These are phyloP conservation scores for Hemibagrus guttatus DNA, from an alignment of 2,797 vertebrate species.

Conservation along the genomic window DNA sequence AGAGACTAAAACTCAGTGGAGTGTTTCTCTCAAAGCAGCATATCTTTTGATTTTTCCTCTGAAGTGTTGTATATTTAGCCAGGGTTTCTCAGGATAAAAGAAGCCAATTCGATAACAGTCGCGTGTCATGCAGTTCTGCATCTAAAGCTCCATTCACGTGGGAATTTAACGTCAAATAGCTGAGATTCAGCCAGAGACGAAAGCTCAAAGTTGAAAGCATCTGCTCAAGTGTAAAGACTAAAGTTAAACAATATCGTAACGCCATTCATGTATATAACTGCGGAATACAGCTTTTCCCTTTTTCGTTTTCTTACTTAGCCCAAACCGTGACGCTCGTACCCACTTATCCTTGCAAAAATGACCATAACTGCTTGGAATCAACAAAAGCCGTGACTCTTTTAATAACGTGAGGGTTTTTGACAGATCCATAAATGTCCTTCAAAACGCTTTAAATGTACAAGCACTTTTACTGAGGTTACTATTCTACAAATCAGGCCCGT, in stretches of 20 bases:
- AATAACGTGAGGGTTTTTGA: not conserved
- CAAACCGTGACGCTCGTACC: not conserved
- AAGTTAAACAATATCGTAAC: not conserved
- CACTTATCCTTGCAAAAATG: not conserved
- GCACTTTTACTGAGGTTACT: not conserved
- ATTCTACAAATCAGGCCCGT: not conserved
- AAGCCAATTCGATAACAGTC: not conserved
- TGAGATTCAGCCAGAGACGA: not conserved
- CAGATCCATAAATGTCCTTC: not conserved
- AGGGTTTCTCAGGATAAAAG: not conserved
- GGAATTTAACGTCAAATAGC: not conserved
- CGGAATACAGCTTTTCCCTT: not conserved
- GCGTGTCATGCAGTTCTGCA: too few relatives aligned
- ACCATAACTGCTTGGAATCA: not conserved
- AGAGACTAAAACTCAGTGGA: not conserved
- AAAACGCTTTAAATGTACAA: not conserved
- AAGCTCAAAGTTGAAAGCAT: not conserved
- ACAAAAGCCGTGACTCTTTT: not conserved
- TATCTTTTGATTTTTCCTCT: not conserved
- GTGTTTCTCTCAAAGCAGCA: not conserved
- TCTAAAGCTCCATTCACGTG: not conserved
- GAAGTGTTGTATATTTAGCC: not conserved
- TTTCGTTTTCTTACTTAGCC: not conserved
- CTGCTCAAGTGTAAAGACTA: not conserved
- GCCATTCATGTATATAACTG: not conserved